Conservation (phyloP, 1,140 invertebrate species). For the Calliphora vicina region DNA sequence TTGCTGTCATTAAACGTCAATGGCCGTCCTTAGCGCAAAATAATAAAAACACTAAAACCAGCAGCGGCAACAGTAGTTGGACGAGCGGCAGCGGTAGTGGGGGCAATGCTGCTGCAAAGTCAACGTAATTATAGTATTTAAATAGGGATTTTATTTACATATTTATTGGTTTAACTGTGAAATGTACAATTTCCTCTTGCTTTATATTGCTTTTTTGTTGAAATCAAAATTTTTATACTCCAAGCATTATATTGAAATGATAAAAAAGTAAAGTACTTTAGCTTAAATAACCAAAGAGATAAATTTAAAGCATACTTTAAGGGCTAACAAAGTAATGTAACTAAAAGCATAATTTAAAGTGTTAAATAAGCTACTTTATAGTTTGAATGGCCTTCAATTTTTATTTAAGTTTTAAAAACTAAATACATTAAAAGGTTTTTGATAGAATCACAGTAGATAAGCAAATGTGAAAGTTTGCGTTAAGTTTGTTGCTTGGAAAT, state of each 20-base stretch:
- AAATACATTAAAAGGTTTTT: no score
- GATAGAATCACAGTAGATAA: no score
- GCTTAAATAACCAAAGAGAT: conserved; percentile 15
- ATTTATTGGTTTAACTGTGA: conserved; percentile 43
- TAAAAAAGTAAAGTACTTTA: neutral
- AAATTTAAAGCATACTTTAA: conserved; percentile 36
- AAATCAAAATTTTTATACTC: neutral
- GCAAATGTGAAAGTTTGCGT: neutral
- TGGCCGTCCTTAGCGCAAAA: conserved; percentile 50
- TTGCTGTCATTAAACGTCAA: conserved; percentile 79
- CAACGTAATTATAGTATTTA: conserved; percentile 40
- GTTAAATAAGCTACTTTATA: neutral
- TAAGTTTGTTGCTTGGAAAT: neutral
- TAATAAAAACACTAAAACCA: conserved; percentile 4
- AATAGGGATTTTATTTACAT: conserved; percentile 34
- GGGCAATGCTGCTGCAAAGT: conserved; percentile 49
- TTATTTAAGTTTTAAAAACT: no score
- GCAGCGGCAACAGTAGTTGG: neutral
- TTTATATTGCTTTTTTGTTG: conserved; percentile 41
- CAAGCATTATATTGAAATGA: neutral
- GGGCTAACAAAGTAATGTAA: neutral
- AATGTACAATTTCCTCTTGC: conserved; percentile 43
- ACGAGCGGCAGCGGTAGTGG: conserved; percentile 47
- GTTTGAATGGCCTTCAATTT: neutral
- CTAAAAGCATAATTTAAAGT: neutral